These are phyloP conservation scores for Cyanistes caeruleus DNA, from an alignment of 2,113 vertebrate species.

Conservation along the genomic window DNA sequence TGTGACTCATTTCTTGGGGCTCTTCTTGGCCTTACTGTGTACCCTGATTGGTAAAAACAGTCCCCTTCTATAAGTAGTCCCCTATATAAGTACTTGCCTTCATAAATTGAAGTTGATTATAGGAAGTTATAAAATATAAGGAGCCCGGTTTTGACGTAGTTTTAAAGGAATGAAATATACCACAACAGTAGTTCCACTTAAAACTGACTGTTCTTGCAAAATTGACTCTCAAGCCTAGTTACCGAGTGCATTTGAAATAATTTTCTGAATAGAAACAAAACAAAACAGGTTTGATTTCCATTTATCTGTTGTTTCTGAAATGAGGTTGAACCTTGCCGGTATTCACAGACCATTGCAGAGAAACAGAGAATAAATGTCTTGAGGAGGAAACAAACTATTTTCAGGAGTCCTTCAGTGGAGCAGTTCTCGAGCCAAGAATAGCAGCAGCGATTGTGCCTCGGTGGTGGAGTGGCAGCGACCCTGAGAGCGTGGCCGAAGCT, in stretches of 20 bases:
- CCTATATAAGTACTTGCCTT: neutral
- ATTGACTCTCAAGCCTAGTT: neutral
- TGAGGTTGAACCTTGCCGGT: neutral
- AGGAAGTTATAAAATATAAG: neutral
- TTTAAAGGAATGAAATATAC: neutral
- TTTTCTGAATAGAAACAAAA: neutral
- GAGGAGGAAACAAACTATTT: neutral
- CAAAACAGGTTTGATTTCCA: neutral
- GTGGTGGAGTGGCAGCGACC: neutral
- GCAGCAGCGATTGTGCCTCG: conserved; percentile 2
- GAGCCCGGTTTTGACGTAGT: neutral
- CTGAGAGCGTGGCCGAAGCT: neutral
- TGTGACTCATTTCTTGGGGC: neutral
- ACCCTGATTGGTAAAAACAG: neutral
- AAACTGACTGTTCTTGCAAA: neutral
- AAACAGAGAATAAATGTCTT: neutral
- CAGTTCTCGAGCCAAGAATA: neutral
- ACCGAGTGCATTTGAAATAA: neutral
- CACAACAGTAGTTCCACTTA: neutral
- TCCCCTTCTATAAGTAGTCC: neutral
- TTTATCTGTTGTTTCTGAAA: neutral
- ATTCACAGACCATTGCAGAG: neutral
- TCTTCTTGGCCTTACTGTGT: neutral
- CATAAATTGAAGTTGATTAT: neutral
- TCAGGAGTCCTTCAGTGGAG: conserved; percentile 17